A percentile compares a stretch with the other conserved stretches of the same genome.
These are phyloP conservation scores for Alca torda DNA, from an alignment of 2,797 vertebrate species.

Conservation along the genomic window DNA sequence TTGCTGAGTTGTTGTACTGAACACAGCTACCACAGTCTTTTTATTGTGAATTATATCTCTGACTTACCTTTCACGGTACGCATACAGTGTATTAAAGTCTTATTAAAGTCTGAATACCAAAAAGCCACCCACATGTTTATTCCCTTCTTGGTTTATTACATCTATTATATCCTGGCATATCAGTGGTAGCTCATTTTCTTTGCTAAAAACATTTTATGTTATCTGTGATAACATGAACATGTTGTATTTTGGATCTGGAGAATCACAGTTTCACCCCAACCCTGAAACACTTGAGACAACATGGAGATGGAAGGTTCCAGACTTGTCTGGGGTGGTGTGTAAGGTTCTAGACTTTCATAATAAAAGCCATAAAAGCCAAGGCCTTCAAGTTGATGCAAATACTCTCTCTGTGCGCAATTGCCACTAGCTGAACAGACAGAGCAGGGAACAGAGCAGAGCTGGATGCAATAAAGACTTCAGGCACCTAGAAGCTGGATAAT, in stretches of 20 bases:
- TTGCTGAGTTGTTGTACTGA: background rate
- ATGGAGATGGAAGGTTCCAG: background rate
- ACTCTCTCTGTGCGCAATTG: background rate
- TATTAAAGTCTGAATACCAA: background rate
- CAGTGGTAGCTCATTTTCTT: background rate
- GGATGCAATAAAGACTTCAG: background rate
- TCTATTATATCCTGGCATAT: background rate
- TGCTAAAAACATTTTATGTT: background rate
- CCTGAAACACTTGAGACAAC: background rate
- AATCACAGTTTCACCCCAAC: background rate
- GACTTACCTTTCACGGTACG: fast-evolving
- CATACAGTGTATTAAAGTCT: background rate
- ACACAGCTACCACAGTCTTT: background rate
- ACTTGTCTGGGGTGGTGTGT: background rate
- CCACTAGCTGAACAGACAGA: background rate
- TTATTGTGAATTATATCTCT: background rate
- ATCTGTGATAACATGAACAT: background rate
- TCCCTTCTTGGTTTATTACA: background rate
- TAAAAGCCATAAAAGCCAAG: background rate
- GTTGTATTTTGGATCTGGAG: background rate
- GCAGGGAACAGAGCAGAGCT: background rate
- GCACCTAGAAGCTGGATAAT: background rate
- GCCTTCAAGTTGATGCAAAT: background rate
- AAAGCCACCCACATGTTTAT: background rate
- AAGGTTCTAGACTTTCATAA: background rate